These are phyloP conservation scores for Ophthalmolycus amberensis DNA, from an alignment of 2,113 vertebrate species.

Conservation along the genomic window DNA sequence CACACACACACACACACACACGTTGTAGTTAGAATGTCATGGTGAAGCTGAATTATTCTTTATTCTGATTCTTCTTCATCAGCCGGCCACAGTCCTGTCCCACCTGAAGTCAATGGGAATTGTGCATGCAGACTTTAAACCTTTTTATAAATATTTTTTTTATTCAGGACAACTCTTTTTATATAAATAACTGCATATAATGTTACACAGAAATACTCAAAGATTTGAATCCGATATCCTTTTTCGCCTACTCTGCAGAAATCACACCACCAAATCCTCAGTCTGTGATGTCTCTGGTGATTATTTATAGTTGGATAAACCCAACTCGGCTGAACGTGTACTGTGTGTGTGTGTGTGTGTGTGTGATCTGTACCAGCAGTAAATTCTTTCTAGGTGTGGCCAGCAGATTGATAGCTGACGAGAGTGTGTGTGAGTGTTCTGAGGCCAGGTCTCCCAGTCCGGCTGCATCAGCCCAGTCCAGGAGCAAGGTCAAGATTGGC, in stretches of 20 bases:
- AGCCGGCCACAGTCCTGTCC: too few relatives aligned
- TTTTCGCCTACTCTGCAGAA: neutral
- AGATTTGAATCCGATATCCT: neutral
- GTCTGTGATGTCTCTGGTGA: neutral
- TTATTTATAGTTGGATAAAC: conserved; percentile 25
- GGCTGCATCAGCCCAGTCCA: conserved; percentile 82
- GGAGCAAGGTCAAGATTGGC: conserved; percentile 83
- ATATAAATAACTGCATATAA: neutral
- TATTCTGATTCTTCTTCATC: neutral
- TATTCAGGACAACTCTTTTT: neutral
- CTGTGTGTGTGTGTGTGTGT: neutral
- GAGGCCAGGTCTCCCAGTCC: conserved; percentile 80
- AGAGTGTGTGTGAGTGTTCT: conserved; percentile 79
- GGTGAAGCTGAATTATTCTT: neutral
- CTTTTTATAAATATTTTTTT: neutral
- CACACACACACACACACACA: conserved; percentile 1
- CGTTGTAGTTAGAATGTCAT: neutral
- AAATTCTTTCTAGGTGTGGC: conserved; percentile 82
- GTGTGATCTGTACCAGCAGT: conserved; percentile 75
- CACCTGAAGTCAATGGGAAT: neutral
- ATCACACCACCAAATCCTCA: neutral
- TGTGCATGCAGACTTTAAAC: neutral
- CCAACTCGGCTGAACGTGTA: neutral
- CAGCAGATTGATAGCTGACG: conserved; percentile 82
- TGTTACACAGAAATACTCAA: neutral